phyloP scores from a whole-genome alignment of 2,797 vertebrate genomes.

The Hapalemur alaotrensis region DNA sequence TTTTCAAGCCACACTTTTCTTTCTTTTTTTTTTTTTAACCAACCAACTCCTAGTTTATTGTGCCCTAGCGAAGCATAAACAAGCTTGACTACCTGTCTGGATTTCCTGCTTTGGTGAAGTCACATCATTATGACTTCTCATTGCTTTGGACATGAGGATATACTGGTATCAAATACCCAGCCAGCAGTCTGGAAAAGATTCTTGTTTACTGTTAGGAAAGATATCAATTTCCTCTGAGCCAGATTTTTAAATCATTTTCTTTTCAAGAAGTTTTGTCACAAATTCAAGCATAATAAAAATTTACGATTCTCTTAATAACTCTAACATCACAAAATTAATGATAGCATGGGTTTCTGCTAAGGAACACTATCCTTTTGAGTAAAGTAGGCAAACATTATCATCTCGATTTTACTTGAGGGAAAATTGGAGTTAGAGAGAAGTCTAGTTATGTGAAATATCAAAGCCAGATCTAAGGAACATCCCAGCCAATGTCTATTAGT shows the following conservation, averaged over 20 bases:
- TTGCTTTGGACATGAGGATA: neutral
- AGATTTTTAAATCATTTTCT: constrained; percentile 2
- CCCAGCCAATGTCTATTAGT: neutral
- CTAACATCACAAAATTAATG: neutral
- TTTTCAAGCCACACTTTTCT: neutral
- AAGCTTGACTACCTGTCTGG: neutral
- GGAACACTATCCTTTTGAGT: neutral
- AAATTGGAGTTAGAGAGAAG: neutral
- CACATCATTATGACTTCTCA: neutral
- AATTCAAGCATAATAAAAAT: neutral
- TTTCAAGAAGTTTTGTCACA: constrained; percentile 27
- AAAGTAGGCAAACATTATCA: neutral
- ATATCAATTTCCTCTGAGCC: neutral
- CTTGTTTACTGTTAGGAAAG: neutral
- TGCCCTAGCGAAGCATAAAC: neutral
- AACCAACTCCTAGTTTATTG: neutral
- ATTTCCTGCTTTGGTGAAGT: neutral
- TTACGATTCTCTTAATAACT: neutral
- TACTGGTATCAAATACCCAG: neutral
- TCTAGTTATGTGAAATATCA: neutral
- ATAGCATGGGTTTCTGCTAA: neutral
- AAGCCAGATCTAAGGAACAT: neutral
- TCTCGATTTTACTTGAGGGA: neutral
- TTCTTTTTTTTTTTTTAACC: neutral
- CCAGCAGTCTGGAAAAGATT: neutral